Evolutionary conservation across 2,888 invertebrate genomes (phyloP).

Genomic region (Scaptomyza tumidula): DNA sequence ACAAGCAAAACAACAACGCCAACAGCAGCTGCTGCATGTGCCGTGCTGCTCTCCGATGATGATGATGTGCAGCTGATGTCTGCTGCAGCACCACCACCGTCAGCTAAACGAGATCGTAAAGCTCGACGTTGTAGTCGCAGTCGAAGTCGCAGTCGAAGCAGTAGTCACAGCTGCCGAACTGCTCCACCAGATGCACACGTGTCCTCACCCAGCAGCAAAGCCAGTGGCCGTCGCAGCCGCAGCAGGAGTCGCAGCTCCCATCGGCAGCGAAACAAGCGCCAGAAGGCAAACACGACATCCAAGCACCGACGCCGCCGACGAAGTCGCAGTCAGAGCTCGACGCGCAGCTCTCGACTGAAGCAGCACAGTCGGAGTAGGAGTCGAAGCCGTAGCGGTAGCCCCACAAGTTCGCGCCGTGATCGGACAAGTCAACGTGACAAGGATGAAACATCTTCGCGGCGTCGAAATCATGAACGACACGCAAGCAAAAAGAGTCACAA

Average conservation of each 20-base stretch:
- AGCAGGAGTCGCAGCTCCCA: conserved; percentile 61
- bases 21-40: conserved; percentile 1
- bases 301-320: conserved; percentile 41
- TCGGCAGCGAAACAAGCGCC: conserved; percentile 33
- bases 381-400: conserved; percentile 44
- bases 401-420: conserved; percentile 32
- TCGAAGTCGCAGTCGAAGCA: conserved; percentile 46
- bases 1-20: conserved; percentile 31
- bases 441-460: conserved; percentile 22
- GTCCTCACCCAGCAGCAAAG: conserved; percentile 39
- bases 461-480: conserved; percentile 31
- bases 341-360: conserved; percentile 28
- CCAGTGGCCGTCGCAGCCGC: conserved; percentile 51
- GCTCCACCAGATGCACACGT: conserved; percentile 19
- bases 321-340: conserved; percentile 36
- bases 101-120: conserved; percentile 40
- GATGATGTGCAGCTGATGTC: conserved; percentile 76
- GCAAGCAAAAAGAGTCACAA: conserved; percentile 62
- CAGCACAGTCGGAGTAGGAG: conserved; percentile 32
- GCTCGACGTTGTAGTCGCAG: conserved; percentile 43
- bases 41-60: conserved; percentile 74
- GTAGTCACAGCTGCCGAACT: conserved; percentile 53
- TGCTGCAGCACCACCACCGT: conserved; percentile 16
- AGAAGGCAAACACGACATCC: conserved; percentile 29
- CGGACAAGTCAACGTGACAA: conserved; percentile 38